Conservation (phyloP, 30 jellyfish, hydroid and myxozoan species). For the Morbakka virulenta region DNA sequence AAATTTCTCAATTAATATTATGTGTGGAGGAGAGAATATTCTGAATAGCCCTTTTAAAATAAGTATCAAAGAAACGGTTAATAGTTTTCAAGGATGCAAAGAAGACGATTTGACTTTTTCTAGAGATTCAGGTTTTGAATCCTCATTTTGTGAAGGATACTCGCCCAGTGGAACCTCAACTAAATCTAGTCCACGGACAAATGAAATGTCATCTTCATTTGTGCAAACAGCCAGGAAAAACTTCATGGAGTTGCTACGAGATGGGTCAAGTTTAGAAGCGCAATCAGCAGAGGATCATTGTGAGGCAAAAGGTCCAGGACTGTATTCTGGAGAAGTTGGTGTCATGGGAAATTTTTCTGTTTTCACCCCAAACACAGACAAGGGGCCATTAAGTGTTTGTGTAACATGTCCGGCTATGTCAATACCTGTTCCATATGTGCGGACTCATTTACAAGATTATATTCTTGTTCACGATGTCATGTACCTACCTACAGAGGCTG, state of each 20-base stretch:
- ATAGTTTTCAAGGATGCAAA: slow-evolving; percentile 10
- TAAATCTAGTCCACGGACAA: background rate
- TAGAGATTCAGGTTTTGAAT: slow-evolving; percentile 30
- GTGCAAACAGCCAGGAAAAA: background rate
- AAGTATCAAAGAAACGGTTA: slow-evolving; percentile 44
- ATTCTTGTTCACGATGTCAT: slow-evolving; percentile 74
- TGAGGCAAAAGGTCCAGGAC: slow-evolving; percentile 76
- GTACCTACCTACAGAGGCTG: slow-evolving; percentile 95
- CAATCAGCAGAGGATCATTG: background rate
- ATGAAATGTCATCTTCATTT: background rate
- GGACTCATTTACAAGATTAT: slow-evolving; percentile 51
- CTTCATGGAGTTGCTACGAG: background rate
- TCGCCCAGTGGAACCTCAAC: background rate
- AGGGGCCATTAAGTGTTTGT: slow-evolving; percentile 88
- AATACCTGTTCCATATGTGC: slow-evolving; percentile 86
- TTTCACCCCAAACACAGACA: slow-evolving; percentile 58
- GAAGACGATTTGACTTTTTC: slow-evolving; percentile 23
- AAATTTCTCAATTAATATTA: slow-evolving; percentile 50
- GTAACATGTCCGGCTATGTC: slow-evolving; percentile 98
- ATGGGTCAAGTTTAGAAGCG: background rate
- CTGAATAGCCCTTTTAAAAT: slow-evolving; percentile 80
- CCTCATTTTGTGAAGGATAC: background rate
- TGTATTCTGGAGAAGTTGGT: slow-evolving; percentile 84
- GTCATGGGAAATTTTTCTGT: slow-evolving; percentile 72
- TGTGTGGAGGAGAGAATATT: slow-evolving; percentile 72